Evolutionary conservation across 2,113 vertebrate genomes (phyloP), one percentile per base, ranked within the genome.

Genomic region (Strix aluco): DNA sequence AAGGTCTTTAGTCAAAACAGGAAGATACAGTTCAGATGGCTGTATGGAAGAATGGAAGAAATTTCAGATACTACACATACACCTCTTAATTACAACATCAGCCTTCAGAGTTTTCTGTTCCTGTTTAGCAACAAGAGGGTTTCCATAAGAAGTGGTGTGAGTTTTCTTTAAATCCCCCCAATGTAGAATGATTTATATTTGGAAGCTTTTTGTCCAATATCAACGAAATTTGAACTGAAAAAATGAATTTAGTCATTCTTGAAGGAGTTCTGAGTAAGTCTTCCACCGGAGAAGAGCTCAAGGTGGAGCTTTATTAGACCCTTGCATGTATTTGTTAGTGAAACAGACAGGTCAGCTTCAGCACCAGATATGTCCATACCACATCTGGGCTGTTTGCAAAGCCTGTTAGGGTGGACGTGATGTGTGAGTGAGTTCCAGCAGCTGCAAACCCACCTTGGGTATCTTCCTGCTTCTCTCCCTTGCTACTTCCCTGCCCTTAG

Each of bases 1-100:
- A 91, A 97, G 67, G 71, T 66, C 58, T 81, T 74, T 71, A 92
- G 66, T 96, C 81, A 97, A 98, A 98, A 94, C 85, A 96, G 86
- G 80, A 97, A 97, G 92, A 90, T 94, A 42, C 32, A 90, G 86
- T 63, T 93, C 75, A 66, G 75, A 86, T 74, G 62, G 18, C 82
- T 96, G 87, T 92, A 71, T 46, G 16, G 42, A 77, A 86, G 81
- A 92, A 75, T 38, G 29, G 67, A 94, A 80, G 26, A 83, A 75
- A 72, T 49, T 86, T 87, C 42, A 81, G 86, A 78, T 87, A 11
- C 13, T 93, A 15, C 58, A 90, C 54, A 38, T 22, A 38, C 11
- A 62, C 10, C 23, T 91, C 74, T 95, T 94, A 90, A 91, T 91
- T 90, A 52, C 57, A 93, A 74, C 22, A 62, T 27, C 29, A 66